A percentile compares a stretch with the other conserved stretches of the same genome.
Conservation (phyloP, 2,113 vertebrate species). For the Corydoras maculifer region DNA sequence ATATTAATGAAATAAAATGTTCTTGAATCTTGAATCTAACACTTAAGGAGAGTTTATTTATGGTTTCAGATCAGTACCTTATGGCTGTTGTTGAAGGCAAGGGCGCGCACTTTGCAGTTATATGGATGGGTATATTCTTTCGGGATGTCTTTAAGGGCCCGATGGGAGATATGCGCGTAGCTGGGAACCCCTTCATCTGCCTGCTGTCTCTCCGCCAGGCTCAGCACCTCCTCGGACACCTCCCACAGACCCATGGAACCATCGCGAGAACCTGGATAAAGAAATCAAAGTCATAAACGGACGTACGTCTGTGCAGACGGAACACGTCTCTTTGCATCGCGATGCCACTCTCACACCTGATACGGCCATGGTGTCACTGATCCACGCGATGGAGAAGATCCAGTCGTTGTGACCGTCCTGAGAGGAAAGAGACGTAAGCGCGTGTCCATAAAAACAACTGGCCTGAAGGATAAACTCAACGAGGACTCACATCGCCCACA, state of each 20-base stretch:
- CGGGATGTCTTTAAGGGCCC: constrained; percentile 91
- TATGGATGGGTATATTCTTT: constrained; percentile 94
- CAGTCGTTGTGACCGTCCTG: constrained; percentile 98
- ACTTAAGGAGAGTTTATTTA: neutral
- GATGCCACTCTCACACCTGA: constrained; percentile 74
- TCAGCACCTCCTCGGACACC: constrained; percentile 85
- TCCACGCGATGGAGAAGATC: constrained; percentile 99
- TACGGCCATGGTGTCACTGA: constrained; percentile 94
- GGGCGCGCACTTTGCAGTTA: constrained; percentile 93
- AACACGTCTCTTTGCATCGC: too few species aligned
- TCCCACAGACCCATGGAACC: constrained; percentile 98
- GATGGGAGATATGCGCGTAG: constrained; percentile 90
- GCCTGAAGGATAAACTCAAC: neutral
- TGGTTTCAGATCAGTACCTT: constrained; percentile 67
- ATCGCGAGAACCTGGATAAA: constrained; percentile 82
- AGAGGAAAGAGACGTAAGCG: neutral
- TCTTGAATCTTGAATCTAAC: too few species aligned
- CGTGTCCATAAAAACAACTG: too few species aligned
- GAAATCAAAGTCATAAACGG: neutral
- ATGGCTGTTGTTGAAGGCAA: constrained; percentile 93
- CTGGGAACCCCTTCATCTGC: constrained; percentile 76
- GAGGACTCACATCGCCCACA: constrained; percentile 90
- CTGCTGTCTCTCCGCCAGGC: constrained; percentile 70
- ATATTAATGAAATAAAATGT: too few species aligned
- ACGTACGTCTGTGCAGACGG: too few species aligned